Percentiles rank a stretch among this genome's conserved stretches.
These are phyloP conservation scores for Euplexia lucipara DNA, from an alignment of 2,888 invertebrate genomes.

Conservation along the genomic window DNA sequence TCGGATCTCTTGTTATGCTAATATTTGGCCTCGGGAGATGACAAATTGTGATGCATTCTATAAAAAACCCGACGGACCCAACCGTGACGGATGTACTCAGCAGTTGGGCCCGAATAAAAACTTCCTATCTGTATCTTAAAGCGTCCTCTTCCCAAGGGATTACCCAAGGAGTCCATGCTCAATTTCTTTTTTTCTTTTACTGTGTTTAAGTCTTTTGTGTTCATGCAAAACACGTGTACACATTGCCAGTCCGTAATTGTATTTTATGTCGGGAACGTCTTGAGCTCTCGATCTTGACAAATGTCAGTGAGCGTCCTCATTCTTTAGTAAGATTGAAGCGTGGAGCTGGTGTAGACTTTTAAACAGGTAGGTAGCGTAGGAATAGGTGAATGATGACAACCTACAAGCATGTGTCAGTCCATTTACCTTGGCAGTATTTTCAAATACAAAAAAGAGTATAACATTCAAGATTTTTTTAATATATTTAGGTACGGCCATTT, in stretches of 20 bases:
- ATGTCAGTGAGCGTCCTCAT: slow-evolving; percentile 44
- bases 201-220: slow-evolving; percentile 49
- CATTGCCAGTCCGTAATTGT: slow-evolving; percentile 49
- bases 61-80: slow-evolving; percentile 50
- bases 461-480: background rate
- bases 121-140: slow-evolving; percentile 56
- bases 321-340: slow-evolving; percentile 52
- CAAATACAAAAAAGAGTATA: background rate
- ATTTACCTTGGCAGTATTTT: background rate
- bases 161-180: slow-evolving; percentile 4
- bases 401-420: slow-evolving; percentile 3
- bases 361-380: slow-evolving; percentile 44
- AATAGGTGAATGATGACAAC: background rate
- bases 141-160: slow-evolving; percentile 36
- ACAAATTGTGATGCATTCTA: slow-evolving; percentile 76
- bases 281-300: slow-evolving; percentile 51
- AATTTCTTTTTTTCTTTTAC: slow-evolving; percentile 27
- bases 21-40: slow-evolving; percentile 73
- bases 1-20: slow-evolving; percentile 76
- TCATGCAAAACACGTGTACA: slow-evolving; percentile 57
- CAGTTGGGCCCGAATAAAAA: slow-evolving; percentile 52
- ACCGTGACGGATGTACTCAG: slow-evolving; percentile 52
- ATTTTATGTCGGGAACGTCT: slow-evolving; percentile 48
- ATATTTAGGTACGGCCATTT: background rate
- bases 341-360: slow-evolving; percentile 36